Evolutionary conservation across 2,888 invertebrate genomes (phyloP), one percentile per base, ranked within the genome.

Genomic region (Bimastos eiseni): DNA sequence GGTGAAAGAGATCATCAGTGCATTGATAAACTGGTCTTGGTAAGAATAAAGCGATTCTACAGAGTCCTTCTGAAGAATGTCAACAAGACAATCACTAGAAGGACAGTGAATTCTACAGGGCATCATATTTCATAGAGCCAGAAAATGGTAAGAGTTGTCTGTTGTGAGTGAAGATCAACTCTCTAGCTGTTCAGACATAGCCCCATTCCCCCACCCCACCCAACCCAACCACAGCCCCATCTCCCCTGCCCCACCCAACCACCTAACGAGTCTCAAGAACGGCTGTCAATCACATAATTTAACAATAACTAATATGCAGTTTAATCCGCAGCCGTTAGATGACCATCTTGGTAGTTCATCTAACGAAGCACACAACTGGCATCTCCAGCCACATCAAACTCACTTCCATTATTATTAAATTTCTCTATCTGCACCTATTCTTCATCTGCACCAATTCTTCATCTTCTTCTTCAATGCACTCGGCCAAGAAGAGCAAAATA

Each of bases 271-370:
- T 70, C 70, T 70, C 70, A n/a, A 11, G 70, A 70, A 70, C 70
- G 13, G 70, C 70, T n/a, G 8, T 70, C n/a, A 17, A 70, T 70
- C 70, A 70, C 70, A n/a, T 49, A 70, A 70, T n/a, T 70, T 70
- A 70, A 70, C 70, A 70, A 70, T 70, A 70, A 70, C 70, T 70
- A 70, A 70, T 70, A 70, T n/a, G 70, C 70, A 70, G 70, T 70
- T 30, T 70, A 70, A 70, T n/a, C n/a, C 8, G n/a, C 70, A 70
- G 70, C 30, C 70, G n/a, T n/a, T n/a, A n/a, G n/a, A n/a, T n/a
- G n/a, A n/a, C 2, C 1, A n/a, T n/a, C n/a, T 6, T 41, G 41
- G 49, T 3, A 49, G 49, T 49, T 49, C n/a, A n/a, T 70, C n/a
- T 70, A 30, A n/a, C 70, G 11, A 49, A 70, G 70, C 70, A 5